A percentile compares a stretch with the other conserved stretches of the same genome.
phyloP scores from a whole-genome alignment of 1,140 invertebrate species.

The Drosophila repleta region DNA sequence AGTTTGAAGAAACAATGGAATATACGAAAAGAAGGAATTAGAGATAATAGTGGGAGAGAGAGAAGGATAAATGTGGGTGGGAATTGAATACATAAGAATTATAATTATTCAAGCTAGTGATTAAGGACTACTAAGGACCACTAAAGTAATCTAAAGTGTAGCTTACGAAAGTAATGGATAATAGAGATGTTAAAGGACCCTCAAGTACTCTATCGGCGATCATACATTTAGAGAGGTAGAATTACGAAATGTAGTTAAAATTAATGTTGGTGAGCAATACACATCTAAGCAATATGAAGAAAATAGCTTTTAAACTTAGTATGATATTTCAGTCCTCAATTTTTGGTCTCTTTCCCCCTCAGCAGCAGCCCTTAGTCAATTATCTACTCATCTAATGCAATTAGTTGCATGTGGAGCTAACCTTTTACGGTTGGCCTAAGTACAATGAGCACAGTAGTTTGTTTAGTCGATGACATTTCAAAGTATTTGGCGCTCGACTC shows the following conservation, averaged over 20 bases:
- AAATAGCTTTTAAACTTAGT: too few species aligned
- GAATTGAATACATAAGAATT: too few species aligned
- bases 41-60: neutral
- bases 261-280: too few species aligned
- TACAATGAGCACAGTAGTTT: conserved; percentile 23
- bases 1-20: conserved; percentile 10
- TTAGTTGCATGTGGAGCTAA: conserved; percentile 14
- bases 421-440: conserved; percentile 1
- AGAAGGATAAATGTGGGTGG: neutral
- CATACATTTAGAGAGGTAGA: too few species aligned
- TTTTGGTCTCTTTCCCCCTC: neutral
- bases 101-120: too few species aligned
- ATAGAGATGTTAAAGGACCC: too few species aligned
- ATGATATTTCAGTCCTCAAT: neutral
- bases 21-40: neutral
- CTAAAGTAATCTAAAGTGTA: too few species aligned
- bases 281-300: too few species aligned
- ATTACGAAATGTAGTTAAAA: too few species aligned
- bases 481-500: conserved; percentile 7
- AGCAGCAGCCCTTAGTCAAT: neutral
- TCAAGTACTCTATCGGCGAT: too few species aligned
- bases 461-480: conserved; percentile 19
- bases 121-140: too few species aligned
- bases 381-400: conserved; percentile 3
- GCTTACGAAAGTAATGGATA: too few species aligned